Base-by-base conservation (phyloP, 2,113 vertebrate genomes). In the Psettodes erumei region DNA sequence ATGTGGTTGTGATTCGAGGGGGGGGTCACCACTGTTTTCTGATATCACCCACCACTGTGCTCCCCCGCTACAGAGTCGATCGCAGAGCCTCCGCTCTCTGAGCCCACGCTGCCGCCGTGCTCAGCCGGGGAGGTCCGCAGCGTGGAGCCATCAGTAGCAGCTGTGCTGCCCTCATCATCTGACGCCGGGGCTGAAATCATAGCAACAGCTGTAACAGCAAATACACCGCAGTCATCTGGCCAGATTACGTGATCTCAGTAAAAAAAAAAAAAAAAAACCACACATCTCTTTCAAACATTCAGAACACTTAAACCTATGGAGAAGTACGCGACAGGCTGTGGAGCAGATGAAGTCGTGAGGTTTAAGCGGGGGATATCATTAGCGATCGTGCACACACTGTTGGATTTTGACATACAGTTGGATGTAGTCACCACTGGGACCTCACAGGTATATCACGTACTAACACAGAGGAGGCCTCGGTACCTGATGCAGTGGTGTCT, bases 401-500 rank as follows among this genome's bases (percentile, higher is more conserved):
- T 11, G 35, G 6, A 38, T 59, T n/a, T 30, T 19, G 9, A 53
- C 2, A 13, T 59, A n/a, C 35, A 33, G 35, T 16, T 10, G 13
- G 2, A 42, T 65, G 5, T 25, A 32, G 1, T 12, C 8, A 23
- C 10, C 11, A 61, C 27, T 62, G 13, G 32, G 28, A 66, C 2
- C 23, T 38, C 53, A 32, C 40, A 70, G 54, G 56, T 51, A 53
- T 48, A 74, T 35, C 12, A 37, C 40, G 56, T 32, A 16, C 25
- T 47, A 25, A 25, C 23, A 37, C 4, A 10, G 23, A 48, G 15
- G 16, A 21, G 35, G 30, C 79, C 45, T 61, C 93, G 89, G 95
- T 98, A 99, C 98, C 98, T 97, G 98, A 99, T 90, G 98, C 98
- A 19, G 98, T 99, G 60, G 98, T 99, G 92, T 99, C 98, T 4